phyloP scores from a whole-genome alignment of 2,888 invertebrate genomes.

The Liopterus haemorrhoidalis region DNA sequence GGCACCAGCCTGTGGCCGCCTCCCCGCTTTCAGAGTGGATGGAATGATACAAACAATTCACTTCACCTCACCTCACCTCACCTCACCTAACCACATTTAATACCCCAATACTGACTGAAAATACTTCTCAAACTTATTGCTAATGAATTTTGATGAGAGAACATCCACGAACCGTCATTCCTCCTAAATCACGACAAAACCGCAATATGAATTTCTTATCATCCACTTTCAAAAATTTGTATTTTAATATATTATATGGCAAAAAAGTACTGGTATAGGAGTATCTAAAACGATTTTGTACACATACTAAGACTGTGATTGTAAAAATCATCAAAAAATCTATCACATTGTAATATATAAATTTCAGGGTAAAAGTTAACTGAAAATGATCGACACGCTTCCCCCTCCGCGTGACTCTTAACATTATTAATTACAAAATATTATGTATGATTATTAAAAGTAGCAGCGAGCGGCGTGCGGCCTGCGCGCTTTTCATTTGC shows the following conservation, averaged over 20 bases:
- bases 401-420: no score
- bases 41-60: slow-evolving; percentile 42
- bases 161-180: slow-evolving; percentile 22
- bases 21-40: slow-evolving; percentile 24
- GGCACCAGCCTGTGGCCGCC: slow-evolving; percentile 15
- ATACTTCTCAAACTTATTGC: slow-evolving; percentile 46
- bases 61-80: slow-evolving; percentile 42
- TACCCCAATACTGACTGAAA: slow-evolving; percentile 50
- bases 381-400: slow-evolving; percentile 25
- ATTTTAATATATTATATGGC: slow-evolving; percentile 44
- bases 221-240: slow-evolving; percentile 21
- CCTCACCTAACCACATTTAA: no score
- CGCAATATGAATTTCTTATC: slow-evolving; percentile 28
- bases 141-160: slow-evolving; percentile 46
- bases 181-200: slow-evolving; percentile 3
- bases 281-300: slow-evolving; percentile 49
- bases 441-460: no score
- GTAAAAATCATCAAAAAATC: slow-evolving; percentile 65
- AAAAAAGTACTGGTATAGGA: slow-evolving; percentile 48
- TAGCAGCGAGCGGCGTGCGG: no score
- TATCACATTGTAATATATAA: slow-evolving; percentile 52
- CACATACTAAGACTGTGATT: slow-evolving; percentile 54
- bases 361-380: slow-evolving; percentile 29
- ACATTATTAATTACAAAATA: no score
- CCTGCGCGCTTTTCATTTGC: no score